Evolutionary conservation across 1,140 invertebrate genomes (phyloP).

Genomic region (Alviniconcha marisindica): DNA sequence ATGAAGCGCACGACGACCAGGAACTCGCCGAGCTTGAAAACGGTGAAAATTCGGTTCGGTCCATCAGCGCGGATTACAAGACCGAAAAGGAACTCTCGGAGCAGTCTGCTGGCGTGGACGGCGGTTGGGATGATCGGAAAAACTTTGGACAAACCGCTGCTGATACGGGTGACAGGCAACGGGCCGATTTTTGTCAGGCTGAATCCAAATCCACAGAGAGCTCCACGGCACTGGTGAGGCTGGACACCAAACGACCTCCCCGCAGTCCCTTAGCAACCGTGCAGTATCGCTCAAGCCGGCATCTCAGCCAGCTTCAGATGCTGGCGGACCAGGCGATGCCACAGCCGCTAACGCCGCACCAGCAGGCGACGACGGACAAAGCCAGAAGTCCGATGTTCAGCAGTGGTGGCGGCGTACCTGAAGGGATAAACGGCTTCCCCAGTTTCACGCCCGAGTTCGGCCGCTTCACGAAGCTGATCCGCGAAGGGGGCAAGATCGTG

Average conservation of each 20-base stretch:
- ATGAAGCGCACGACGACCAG: too few relatives aligned
- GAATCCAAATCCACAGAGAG: too few relatives aligned
- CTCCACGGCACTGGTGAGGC: too few relatives aligned
- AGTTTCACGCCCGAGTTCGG: conserved; percentile 67
- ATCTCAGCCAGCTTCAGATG: neutral
- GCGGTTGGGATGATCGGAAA: too few relatives aligned
- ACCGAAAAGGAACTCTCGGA: too few relatives aligned
- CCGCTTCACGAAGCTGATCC: conserved; percentile 65
- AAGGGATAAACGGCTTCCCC: conserved; percentile 22
- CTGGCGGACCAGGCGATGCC: neutral
- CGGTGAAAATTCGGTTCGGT: too few relatives aligned
- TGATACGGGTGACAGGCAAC: too few relatives aligned
- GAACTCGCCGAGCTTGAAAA: too few relatives aligned
- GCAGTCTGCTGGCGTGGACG: too few relatives aligned
- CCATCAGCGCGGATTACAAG: too few relatives aligned
- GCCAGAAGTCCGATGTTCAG: conserved; percentile 25
- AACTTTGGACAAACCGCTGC: too few relatives aligned
- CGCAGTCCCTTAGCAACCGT: neutral
- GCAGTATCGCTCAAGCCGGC: neutral
- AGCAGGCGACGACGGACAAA: conserved; percentile 19
- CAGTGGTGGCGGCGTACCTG: neutral
- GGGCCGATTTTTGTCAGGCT: too few relatives aligned
- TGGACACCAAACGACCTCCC: neutral
- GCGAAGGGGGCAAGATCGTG: conserved; percentile 69
- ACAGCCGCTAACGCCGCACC: neutral